These are phyloP conservation scores for Aspiorhynchus laticeps DNA, from an alignment of 2,113 vertebrate species.

Conservation along the genomic window DNA sequence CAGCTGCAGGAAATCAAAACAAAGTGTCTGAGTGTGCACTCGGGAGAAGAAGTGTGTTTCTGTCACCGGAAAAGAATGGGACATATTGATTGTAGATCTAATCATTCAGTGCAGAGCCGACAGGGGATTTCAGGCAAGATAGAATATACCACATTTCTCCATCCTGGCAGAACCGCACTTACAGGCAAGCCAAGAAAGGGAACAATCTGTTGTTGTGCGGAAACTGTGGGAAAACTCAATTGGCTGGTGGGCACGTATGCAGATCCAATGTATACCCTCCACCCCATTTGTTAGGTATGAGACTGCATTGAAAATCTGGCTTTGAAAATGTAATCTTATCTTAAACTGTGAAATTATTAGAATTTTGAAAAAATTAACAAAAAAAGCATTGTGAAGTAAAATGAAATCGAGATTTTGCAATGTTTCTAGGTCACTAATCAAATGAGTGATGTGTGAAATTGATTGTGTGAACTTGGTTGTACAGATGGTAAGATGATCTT, in stretches of 20 bases:
- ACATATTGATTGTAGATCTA: slow-evolving; percentile 57
- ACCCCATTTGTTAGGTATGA: background rate
- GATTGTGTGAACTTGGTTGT: background rate
- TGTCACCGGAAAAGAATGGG: slow-evolving; percentile 42
- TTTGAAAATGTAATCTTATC: background rate
- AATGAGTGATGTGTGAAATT: background rate
- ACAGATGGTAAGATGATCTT: slow-evolving; percentile 21
- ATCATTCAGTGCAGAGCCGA: slow-evolving; percentile 44
- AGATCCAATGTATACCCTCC: background rate
- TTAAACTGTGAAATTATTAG: background rate
- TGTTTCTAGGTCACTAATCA: background rate
- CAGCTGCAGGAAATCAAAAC: slow-evolving; percentile 37
- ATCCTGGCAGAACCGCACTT: background rate
- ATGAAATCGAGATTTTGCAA: background rate
- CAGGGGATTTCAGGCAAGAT: slow-evolving; percentile 46
- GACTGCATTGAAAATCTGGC: background rate
- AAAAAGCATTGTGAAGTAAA: background rate
- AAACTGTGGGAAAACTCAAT: background rate
- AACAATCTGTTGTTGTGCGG: background rate
- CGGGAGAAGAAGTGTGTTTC: slow-evolving; percentile 19
- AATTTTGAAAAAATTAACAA: background rate
- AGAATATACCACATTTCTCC: background rate
- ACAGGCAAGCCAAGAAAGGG: background rate
- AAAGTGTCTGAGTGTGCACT: slow-evolving; percentile 15
- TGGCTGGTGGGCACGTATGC: background rate